These are phyloP conservation scores for Dendroctonus ponderosae DNA, from an alignment of 1,140 invertebrate species.

Conservation along the genomic window DNA sequence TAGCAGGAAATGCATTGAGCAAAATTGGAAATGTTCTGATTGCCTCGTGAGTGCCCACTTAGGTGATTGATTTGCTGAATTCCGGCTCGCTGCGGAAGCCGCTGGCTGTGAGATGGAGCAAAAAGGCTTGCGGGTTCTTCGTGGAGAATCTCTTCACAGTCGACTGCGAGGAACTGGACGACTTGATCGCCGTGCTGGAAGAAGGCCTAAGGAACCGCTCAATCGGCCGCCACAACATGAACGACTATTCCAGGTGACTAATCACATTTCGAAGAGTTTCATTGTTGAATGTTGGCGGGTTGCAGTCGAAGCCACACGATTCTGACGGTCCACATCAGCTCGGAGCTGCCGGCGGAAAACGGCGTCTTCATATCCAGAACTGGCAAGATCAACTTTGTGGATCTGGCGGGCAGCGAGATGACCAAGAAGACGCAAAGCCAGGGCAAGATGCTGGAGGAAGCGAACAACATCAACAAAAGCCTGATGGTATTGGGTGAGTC, in stretches of 20 bases:
- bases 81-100: slow-evolving; percentile 78
- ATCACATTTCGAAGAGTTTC: neutral
- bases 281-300: neutral
- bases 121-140: slow-evolving; percentile 88
- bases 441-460: slow-evolving; percentile 87
- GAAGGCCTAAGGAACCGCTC: slow-evolving; percentile 90
- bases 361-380: slow-evolving; percentile 82
- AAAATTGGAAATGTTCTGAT: neutral
- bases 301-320: slow-evolving; percentile 85
- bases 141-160: slow-evolving; percentile 95
- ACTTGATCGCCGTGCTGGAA: slow-evolving; percentile 89
- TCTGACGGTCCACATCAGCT: slow-evolving; percentile 81
- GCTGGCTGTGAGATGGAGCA: slow-evolving; percentile 87
- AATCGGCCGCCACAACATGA: slow-evolving; percentile 91
- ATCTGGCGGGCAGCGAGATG: slow-evolving; percentile 92
- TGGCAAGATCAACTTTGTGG: slow-evolving; percentile 93
- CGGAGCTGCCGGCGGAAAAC: slow-evolving; percentile 78
- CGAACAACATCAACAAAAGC: slow-evolving; percentile 95
- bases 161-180: slow-evolving; percentile 91
- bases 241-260: slow-evolving; percentile 79
- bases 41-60: neutral
- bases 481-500: slow-evolving; percentile 86
- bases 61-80: slow-evolving; percentile 94
- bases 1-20: slow-evolving; percentile 53
- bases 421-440: slow-evolving; percentile 91